A percentile compares a stretch with the other conserved stretches of the same genome.
Evolutionary conservation across 2,888 invertebrate genomes (phyloP).

Genomic region (Doris montereyensis): DNA sequence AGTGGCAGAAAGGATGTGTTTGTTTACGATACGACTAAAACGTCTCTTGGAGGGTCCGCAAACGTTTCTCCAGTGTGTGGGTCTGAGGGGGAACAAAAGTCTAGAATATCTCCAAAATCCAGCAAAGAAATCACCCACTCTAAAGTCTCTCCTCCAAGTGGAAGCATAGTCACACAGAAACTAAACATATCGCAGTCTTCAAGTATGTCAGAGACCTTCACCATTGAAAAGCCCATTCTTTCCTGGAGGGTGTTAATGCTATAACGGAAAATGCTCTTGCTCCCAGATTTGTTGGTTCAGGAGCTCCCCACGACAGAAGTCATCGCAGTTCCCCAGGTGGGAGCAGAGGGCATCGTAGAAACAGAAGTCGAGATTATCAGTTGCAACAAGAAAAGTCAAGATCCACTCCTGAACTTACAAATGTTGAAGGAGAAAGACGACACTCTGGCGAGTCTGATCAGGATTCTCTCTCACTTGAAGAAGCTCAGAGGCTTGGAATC

Average conservation of each 20-base stretch:
- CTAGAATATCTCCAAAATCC: slow-evolving; percentile 11
- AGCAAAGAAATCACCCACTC: neutral
- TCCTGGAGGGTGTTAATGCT: slow-evolving; percentile 51
- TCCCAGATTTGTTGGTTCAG: slow-evolving; percentile 17
- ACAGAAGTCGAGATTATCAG: slow-evolving; percentile 24
- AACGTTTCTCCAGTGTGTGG: slow-evolving; percentile 42
- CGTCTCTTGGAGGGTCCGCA: slow-evolving; percentile 36
- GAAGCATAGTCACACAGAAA: neutral
- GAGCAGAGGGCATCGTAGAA: neutral
- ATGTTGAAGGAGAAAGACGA: neutral
- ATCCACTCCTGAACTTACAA: neutral
- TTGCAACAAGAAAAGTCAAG: slow-evolving; percentile 3
- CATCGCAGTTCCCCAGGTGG: neutral
- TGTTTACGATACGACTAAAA: slow-evolving; percentile 16
- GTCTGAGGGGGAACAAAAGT: slow-evolving; percentile 34
- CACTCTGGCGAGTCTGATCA: neutral
- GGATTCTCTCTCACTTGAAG: slow-evolving; percentile 10
- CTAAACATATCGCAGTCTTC: neutral
- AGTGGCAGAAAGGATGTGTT: slow-evolving; percentile 32
- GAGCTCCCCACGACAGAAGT: neutral
- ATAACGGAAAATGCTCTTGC: slow-evolving; percentile 41
- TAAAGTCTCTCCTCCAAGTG: slow-evolving; percentile 15
- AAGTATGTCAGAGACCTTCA: slow-evolving; percentile 58
- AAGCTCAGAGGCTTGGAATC: slow-evolving; percentile 31
- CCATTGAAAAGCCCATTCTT: slow-evolving; percentile 58